These are phyloP conservation scores for Australoheros facetus DNA, from an alignment of 2,797 vertebrate genomes.

Conservation along the genomic window DNA sequence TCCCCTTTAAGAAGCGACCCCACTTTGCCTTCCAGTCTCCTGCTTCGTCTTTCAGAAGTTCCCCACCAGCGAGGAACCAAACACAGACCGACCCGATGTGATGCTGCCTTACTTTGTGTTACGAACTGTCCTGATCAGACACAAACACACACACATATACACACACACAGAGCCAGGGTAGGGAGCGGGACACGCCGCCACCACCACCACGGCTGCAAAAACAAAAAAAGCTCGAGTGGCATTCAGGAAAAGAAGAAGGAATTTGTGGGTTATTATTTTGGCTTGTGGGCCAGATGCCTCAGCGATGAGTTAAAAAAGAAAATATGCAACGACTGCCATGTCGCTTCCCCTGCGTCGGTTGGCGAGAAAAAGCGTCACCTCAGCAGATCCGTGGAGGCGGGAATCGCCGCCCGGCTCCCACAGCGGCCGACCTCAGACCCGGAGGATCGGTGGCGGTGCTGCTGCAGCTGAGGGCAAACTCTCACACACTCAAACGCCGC, in stretches of 20 bases:
- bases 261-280: conserved; percentile 60
- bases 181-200: conserved; percentile 23
- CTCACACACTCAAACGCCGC: conserved; percentile 48
- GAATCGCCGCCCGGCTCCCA: conserved; percentile 20
- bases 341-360: conserved; percentile 40
- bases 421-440: conserved; percentile 50
- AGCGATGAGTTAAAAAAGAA: conserved; percentile 58
- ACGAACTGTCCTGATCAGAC: conserved; percentile 54
- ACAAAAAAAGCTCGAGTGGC: conserved; percentile 33
- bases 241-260: conserved; percentile 45
- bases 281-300: conserved; percentile 62
- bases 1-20: conserved; percentile 61
- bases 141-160: conserved; percentile 42
- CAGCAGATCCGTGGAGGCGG: conserved; percentile 59
- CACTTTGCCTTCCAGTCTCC: conserved; percentile 67
- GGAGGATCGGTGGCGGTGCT: conserved; percentile 40
- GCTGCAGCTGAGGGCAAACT: conserved; percentile 56
- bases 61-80: conserved; percentile 45
- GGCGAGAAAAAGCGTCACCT: conserved; percentile 49
- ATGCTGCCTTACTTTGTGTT: conserved; percentile 83
- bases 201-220: conserved; percentile 13
- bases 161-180: conserved; percentile 24
- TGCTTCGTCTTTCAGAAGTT: conserved; percentile 34
- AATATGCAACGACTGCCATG: conserved; percentile 77
- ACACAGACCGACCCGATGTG: conserved; percentile 50